Percentiles rank a stretch among this genome's conserved stretches.
These are phyloP conservation scores for Elephantulus edwardii DNA, from an alignment of 2,113 vertebrate species.

Conservation along the genomic window DNA sequence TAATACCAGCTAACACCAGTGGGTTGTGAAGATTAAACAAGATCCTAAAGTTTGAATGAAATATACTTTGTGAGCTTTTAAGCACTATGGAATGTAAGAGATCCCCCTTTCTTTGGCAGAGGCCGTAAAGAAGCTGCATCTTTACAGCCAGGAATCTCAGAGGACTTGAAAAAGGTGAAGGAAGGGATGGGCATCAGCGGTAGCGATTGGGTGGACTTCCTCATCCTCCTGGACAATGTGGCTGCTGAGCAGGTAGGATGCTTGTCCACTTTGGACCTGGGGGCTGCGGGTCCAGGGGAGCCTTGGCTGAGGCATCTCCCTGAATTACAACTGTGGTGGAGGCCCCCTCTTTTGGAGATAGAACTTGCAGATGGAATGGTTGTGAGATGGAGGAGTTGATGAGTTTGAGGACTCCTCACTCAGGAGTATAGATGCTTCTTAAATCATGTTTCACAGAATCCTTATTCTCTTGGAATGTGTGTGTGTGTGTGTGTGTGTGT, in stretches of 20 bases:
- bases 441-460: not conserved
- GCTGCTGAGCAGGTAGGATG: slow-evolving; percentile 92
- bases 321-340: not conserved
- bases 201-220: slow-evolving; percentile 89
- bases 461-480: not conserved
- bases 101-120: slow-evolving; percentile 79
- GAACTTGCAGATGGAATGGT: not conserved
- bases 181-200: slow-evolving; percentile 85
- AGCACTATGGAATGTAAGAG: not conserved
- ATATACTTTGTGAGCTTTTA: not conserved
- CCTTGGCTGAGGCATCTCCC: not conserved
- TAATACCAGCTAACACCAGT: not conserved
- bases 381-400: not conserved
- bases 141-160: slow-evolving; percentile 88
- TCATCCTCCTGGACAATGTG: slow-evolving; percentile 92
- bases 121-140: slow-evolving; percentile 80
- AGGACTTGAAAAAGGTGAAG: slow-evolving; percentile 91
- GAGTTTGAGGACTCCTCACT: not conserved
- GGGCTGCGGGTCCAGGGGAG: not conserved
- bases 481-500: not conserved
- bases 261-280: not conserved
- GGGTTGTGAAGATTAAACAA: not conserved
- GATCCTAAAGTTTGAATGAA: not conserved
- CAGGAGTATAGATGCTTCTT: not conserved
- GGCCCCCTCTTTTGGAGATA: not conserved